Conservation (phyloP, 2,888 invertebrate genomes). For the Lydus trimaculatus region DNA sequence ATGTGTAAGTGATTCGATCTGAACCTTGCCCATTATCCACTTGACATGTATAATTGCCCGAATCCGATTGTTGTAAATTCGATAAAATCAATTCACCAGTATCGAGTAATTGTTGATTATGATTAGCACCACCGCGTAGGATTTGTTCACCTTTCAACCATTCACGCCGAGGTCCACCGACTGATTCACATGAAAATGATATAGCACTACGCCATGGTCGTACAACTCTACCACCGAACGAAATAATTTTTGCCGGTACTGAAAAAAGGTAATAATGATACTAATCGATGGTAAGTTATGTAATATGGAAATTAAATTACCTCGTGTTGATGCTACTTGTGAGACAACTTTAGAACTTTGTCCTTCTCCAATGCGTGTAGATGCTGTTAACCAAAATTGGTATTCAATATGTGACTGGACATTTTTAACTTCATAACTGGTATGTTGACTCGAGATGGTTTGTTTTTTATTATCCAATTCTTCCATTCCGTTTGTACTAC, state of each 20-base stretch:
- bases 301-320: conserved; percentile 47
- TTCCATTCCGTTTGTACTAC: conserved; percentile 72
- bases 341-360: conserved; percentile 74
- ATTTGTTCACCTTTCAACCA: conserved; percentile 70
- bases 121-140: conserved; percentile 65
- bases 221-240: conserved; percentile 72
- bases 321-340: conserved; percentile 70
- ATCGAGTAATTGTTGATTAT: conserved; percentile 70
- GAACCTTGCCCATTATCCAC: conserved; percentile 73
- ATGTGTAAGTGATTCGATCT: conserved; percentile 69
- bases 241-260: conserved; percentile 74
- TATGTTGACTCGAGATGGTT: conserved; percentile 69
- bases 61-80: conserved; percentile 69
- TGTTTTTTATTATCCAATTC: conserved; percentile 74
- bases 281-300: neutral
- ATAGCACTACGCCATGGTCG: conserved; percentile 73
- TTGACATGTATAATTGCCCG: conserved; percentile 77
- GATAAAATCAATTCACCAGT: conserved; percentile 72
- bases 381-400: conserved; percentile 81
- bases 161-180: conserved; percentile 71
- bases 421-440: conserved; percentile 71
- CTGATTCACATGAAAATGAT: conserved; percentile 70
- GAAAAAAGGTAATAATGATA: conserved; percentile 29
- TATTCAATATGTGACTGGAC: conserved; percentile 76
- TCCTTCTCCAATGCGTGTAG: conserved; percentile 79